phyloP scores from a whole-genome alignment of 2,888 invertebrate species.

The Atrina japonica region DNA sequence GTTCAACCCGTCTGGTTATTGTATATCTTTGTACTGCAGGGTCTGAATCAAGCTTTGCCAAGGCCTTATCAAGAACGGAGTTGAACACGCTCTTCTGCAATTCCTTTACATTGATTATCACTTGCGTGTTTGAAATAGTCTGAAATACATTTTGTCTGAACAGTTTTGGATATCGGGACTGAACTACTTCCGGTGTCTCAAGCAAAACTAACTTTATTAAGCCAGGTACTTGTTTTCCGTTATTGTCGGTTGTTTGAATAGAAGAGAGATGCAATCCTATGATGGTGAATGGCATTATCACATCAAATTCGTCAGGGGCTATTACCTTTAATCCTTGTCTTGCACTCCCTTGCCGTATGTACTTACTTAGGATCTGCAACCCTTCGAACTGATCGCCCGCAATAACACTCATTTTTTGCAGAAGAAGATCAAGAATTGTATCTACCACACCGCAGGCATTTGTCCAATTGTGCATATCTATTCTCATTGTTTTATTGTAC shows the following conservation, averaged over 20 bases:
- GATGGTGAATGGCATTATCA: constrained; percentile 42
- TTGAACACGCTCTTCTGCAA: constrained; percentile 21
- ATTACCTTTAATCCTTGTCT: constrained; percentile 52
- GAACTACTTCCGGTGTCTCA: no score
- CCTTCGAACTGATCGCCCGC: neutral
- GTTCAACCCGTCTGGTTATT: neutral
- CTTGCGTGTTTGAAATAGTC: neutral
- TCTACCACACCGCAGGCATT: constrained; percentile 18
- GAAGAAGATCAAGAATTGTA: constrained; percentile 1
- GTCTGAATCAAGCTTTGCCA: neutral
- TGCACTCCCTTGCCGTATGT: constrained; percentile 49
- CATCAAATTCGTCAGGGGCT: constrained; percentile 51
- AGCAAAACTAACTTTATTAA: no score
- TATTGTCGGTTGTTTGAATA: neutral
- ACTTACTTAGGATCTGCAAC: constrained; percentile 22
- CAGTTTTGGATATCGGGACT: neutral
- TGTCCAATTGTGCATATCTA: neutral
- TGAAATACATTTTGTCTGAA: constrained; percentile 14
- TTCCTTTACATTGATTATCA: constrained; percentile 5
- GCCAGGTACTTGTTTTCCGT: constrained; percentile 7
- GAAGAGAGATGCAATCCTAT: constrained; percentile 29
- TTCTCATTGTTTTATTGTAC: no score
- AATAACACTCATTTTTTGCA: neutral
- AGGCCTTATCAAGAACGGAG: constrained; percentile 19
- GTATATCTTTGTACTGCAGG: neutral